Evolutionary conservation across 35 echinoderm and acorn worm genomes (phyloP).

Genomic region (Heliocidaris erythrogramma): DNA sequence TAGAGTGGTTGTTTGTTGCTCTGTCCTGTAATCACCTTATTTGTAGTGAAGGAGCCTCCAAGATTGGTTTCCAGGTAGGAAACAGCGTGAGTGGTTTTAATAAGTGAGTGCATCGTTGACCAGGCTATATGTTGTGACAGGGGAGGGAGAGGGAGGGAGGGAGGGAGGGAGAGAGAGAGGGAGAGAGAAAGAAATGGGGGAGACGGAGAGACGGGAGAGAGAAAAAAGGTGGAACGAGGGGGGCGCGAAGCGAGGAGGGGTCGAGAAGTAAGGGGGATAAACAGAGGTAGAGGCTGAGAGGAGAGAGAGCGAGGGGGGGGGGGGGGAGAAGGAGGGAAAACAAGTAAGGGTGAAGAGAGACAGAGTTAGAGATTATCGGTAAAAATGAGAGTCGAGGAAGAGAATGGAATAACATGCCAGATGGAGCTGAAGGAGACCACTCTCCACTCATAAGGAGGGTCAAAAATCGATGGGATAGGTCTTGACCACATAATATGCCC

Average conservation of each 20-base stretch:
- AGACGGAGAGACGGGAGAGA: background rate
- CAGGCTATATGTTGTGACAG: background rate
- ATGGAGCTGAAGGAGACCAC: background rate
- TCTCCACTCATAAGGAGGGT: background rate
- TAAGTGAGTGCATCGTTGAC: background rate
- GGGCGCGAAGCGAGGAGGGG: no score
- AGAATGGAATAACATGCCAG: background rate
- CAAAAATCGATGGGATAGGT: background rate
- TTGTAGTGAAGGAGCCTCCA: background rate
- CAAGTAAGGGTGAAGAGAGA: background rate
- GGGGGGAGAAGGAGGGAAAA: no score
- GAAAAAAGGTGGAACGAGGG: background rate
- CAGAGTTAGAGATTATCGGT: background rate
- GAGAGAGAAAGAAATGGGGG: background rate
- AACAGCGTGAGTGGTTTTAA: conserved; percentile 9
- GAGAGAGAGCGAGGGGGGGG: no score
- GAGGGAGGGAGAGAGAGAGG: background rate
- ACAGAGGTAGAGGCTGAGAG: no score
- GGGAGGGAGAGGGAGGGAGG: background rate
- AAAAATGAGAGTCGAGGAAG: background rate
- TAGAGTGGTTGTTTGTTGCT: background rate
- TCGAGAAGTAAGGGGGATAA: no score
- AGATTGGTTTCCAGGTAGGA: conserved; percentile 9
- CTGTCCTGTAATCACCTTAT: background rate
- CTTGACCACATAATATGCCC: background rate